Percentiles rank a stretch among this genome's conserved stretches.
Evolutionary conservation across 2,113 vertebrate species (phyloP).

Genomic region (Hassar affinis): DNA sequence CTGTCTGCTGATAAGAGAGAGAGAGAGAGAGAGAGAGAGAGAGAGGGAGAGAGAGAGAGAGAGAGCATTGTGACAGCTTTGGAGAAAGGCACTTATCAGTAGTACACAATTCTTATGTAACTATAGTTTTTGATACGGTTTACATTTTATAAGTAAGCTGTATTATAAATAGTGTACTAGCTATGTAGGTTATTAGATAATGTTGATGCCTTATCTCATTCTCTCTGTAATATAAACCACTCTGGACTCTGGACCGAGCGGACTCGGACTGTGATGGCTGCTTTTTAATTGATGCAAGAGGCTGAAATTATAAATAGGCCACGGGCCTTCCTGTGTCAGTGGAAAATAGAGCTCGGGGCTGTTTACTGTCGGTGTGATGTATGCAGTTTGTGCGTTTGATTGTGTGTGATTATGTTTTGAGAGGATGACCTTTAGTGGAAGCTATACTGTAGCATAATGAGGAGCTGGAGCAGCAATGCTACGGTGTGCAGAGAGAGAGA

Average conservation of each 20-base stretch:
- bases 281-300: conserved; percentile 63
- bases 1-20: conserved; percentile 48
- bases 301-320: conserved; percentile 82
- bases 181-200: neutral
- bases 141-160: neutral
- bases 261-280: conserved; percentile 47
- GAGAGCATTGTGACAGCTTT: conserved; percentile 3
- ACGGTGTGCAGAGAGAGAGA: conserved; percentile 67
- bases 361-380: conserved; percentile 98
- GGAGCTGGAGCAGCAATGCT: conserved; percentile 90
- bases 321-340: conserved; percentile 82
- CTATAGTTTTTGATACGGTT: neutral
- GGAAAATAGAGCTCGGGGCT: conserved; percentile 92
- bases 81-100: conserved; percentile 35
- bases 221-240: conserved; percentile 36
- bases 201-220: neutral
- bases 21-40: conserved; percentile 4
- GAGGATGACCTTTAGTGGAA: conserved; percentile 99
- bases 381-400: conserved; percentile 99
- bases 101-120: neutral
- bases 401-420: conserved; percentile 99
- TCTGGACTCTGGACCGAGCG: conserved; percentile 29
- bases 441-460: conserved; percentile 99
- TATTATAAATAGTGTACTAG: neutral
- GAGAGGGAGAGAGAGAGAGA: neutral